Evolutionary conservation across 1,140 invertebrate genomes (phyloP).

Genomic region (Cydia splendana): DNA sequence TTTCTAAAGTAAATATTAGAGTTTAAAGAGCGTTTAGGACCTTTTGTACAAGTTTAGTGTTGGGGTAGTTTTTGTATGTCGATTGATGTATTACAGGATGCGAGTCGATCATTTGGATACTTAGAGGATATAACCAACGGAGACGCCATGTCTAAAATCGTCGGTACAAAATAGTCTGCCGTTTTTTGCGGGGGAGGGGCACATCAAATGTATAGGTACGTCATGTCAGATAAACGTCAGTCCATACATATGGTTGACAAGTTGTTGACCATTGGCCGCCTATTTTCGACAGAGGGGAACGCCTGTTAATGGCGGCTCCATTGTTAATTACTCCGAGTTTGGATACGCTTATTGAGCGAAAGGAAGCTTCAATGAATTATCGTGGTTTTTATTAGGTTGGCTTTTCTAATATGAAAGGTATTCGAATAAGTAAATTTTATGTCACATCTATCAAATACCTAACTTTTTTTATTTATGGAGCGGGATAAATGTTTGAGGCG

Average conservation of each 20-base stretch:
- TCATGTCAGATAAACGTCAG: too few species aligned
- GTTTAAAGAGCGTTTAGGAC: neutral
- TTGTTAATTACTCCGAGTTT: too few species aligned
- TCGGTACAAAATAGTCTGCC: too few species aligned
- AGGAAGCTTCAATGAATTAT: conserved; percentile 8
- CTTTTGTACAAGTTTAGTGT: neutral
- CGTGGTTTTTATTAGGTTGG: conserved; percentile 19
- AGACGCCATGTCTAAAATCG: too few species aligned
- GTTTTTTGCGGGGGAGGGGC: too few species aligned
- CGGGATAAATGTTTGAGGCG: neutral
- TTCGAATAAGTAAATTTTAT: neutral
- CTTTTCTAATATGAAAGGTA: neutral
- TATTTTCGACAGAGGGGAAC: too few species aligned
- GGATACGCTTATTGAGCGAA: conserved; percentile 6
- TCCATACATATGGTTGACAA: too few species aligned
- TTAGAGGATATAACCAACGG: too few species aligned
- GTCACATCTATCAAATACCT: neutral
- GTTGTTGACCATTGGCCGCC: too few species aligned
- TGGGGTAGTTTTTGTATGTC: conserved; percentile 3
- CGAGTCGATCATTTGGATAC: conserved; percentile 12
- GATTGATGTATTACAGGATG: conserved; percentile 23
- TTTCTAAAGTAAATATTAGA: neutral
- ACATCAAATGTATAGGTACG: too few species aligned
- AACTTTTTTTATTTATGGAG: neutral
- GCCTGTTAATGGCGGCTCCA: too few species aligned